Conservation (phyloP, 2,113 vertebrate species). For the Urocynchramus pylzowi region DNA sequence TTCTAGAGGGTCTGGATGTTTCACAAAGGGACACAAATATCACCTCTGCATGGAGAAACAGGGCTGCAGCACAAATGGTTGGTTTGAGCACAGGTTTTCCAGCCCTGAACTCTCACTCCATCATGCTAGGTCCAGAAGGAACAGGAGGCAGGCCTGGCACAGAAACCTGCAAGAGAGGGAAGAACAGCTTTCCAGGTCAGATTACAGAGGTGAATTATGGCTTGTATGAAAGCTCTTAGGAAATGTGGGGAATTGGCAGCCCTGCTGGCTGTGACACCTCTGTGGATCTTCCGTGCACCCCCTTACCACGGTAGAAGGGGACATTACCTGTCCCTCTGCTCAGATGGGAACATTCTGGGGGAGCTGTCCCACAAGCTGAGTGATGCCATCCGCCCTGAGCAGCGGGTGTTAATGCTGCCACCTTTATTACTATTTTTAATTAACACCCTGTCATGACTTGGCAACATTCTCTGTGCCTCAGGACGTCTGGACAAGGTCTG, state of each 20-base stretch:
- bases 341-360: background rate
- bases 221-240: background rate
- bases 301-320: background rate
- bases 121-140: background rate
- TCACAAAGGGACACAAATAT: background rate
- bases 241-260: background rate
- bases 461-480: background rate
- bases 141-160: background rate
- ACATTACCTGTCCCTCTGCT: background rate
- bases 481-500: background rate
- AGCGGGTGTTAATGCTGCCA: background rate
- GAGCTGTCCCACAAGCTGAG: background rate
- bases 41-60: background rate
- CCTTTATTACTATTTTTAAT: background rate
- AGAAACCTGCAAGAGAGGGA: background rate
- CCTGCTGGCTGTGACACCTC: background rate
- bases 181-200: background rate
- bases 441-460: background rate
- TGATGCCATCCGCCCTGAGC: background rate
- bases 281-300: background rate
- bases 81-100: background rate
- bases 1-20: background rate
- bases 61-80: background rate
- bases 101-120: background rate
- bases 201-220: background rate